phyloP scores from a whole-genome alignment of 2,113 vertebrate genomes.

The Eublepharis macularius region DNA sequence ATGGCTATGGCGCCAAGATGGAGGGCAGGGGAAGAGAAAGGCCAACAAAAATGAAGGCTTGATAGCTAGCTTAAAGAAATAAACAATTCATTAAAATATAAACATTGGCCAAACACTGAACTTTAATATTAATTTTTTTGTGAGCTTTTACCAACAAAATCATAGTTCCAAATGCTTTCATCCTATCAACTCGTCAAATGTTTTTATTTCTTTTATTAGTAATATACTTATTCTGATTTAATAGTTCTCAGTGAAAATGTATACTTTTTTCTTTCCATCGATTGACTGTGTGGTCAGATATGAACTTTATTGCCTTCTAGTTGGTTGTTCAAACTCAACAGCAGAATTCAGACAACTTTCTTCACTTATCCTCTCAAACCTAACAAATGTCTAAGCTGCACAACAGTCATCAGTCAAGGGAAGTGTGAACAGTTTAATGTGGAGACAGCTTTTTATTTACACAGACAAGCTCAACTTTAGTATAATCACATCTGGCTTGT shows the following conservation, averaged over 20 bases:
- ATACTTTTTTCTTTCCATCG: background rate
- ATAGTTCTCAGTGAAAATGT: background rate
- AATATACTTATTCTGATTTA: background rate
- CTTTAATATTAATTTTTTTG: too few species aligned
- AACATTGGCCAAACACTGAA: too few species aligned
- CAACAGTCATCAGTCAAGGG: slow-evolving; percentile 5
- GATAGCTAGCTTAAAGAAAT: too few species aligned
- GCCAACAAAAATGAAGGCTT: too few species aligned
- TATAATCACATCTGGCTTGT: slow-evolving; percentile 7
- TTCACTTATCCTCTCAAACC: background rate
- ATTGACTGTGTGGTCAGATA: background rate
- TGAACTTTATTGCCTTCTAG: background rate
- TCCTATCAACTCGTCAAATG: background rate
- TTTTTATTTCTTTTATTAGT: background rate
- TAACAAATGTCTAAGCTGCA: background rate
- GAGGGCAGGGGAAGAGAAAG: too few species aligned
- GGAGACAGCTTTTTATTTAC: slow-evolving; percentile 5
- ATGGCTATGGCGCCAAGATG: too few species aligned
- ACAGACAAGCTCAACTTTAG: background rate
- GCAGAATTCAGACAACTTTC: background rate
- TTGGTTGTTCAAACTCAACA: background rate
- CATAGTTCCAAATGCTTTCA: background rate
- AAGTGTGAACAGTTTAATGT: slow-evolving; percentile 12
- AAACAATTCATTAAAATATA: too few species aligned
- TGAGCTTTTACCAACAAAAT: background rate